These are phyloP conservation scores for Biston betularia DNA, from an alignment of 2,888 invertebrate genomes.

Conservation along the genomic window DNA sequence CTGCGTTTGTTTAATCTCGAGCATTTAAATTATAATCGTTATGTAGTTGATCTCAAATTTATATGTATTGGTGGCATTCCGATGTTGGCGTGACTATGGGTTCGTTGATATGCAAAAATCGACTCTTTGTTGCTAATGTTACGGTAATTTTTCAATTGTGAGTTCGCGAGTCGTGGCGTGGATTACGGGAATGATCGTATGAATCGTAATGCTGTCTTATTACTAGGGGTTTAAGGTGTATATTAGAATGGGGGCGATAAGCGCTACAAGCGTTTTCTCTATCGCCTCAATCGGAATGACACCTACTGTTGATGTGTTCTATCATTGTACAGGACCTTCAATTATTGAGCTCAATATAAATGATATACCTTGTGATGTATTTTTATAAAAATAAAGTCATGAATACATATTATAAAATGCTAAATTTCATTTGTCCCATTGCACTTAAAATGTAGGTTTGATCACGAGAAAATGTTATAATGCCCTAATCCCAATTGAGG, in stretches of 20 bases:
- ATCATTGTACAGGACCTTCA: constrained; percentile 79
- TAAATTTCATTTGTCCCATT: constrained; percentile 5
- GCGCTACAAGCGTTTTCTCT: not conserved
- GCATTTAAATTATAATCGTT: constrained; percentile 37
- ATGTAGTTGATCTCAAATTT: constrained; percentile 71
- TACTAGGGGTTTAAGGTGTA: not conserved
- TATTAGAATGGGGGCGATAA: not conserved
- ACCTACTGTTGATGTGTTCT: constrained; percentile 76
- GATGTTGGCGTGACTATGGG: constrained; percentile 13
- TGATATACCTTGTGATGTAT: constrained; percentile 83
- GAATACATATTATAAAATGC: constrained; percentile 49
- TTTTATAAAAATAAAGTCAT: constrained; percentile 77
- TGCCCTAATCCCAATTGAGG: no score
- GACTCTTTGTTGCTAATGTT: not conserved
- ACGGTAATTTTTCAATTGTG: constrained; percentile 14
- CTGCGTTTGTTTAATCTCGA: constrained; percentile 35
- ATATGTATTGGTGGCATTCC: constrained; percentile 31
- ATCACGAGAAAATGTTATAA: no score
- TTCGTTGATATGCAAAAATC: not conserved
- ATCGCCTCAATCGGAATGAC: constrained; percentile 2
- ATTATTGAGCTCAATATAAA: constrained; percentile 80
- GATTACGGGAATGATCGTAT: not conserved
- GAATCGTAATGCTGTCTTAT: not conserved
- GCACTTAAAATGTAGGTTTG: no score
- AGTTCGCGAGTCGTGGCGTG: not conserved